Evolutionary conservation across 2,113 vertebrate genomes (phyloP).

Genomic region (Cichladusa arquata): DNA sequence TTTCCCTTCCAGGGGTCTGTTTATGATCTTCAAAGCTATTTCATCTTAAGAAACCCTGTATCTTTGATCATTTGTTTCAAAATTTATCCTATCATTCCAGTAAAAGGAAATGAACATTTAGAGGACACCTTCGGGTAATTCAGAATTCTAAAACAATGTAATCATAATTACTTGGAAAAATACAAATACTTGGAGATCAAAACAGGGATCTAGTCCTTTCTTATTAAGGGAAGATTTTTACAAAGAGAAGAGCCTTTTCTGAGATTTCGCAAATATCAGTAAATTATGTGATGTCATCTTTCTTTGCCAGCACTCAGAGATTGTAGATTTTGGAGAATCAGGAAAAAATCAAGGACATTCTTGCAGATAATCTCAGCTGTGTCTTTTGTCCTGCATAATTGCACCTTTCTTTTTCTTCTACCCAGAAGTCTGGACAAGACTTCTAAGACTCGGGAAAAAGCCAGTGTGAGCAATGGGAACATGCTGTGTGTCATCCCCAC

Average conservation of each 20-base stretch:
- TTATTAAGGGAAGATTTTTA: neutral
- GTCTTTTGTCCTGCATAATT: neutral
- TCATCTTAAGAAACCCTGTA: neutral
- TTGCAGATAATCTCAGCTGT: neutral
- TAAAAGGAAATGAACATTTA: neutral
- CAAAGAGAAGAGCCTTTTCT: neutral
- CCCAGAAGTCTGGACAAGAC: neutral
- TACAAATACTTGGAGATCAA: neutral
- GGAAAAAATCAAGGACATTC: neutral
- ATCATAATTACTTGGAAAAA: neutral
- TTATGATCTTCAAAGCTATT: conserved; percentile 16
- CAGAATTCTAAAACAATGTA: neutral
- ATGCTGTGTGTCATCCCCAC: neutral
- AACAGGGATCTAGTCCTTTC: neutral
- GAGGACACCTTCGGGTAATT: neutral
- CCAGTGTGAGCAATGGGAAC: neutral
- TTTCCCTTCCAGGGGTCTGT: neutral
- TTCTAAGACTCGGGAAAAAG: neutral
- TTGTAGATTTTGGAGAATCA: neutral
- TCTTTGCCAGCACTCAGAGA: neutral
- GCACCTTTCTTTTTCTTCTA: neutral
- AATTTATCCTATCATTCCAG: neutral
- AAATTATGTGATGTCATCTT: neutral
- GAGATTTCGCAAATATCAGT: neutral
- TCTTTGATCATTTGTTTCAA: conserved; percentile 21